phyloP scores from a whole-genome alignment of 2,797 vertebrate species.

The Oreochromis grahami region DNA sequence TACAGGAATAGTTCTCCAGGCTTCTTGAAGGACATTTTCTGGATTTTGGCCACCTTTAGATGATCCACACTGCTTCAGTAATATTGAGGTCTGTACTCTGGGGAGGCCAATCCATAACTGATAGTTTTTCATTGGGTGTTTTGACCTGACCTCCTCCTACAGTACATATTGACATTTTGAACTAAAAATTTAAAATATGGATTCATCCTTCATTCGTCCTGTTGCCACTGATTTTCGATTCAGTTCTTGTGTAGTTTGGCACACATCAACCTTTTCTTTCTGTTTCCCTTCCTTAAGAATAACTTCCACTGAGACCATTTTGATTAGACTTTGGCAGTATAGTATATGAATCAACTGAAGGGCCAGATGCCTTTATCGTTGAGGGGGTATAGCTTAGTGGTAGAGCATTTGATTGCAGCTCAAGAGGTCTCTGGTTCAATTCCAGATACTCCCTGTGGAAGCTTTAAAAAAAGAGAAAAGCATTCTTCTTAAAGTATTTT shows the following conservation, averaged over 20 bases:
- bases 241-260: neutral
- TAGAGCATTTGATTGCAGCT: constrained; percentile 80
- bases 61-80: too few relatives aligned
- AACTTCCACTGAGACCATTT: neutral
- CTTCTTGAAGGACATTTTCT: neutral
- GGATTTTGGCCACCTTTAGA: too few relatives aligned
- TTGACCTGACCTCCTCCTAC: neutral
- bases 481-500: too few relatives aligned
- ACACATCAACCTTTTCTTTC: neutral
- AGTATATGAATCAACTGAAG: neutral
- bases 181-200: rapidly evolving
- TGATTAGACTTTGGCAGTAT: neutral
- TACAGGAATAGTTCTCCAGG: neutral
- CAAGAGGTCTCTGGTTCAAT: constrained; percentile 78
- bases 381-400: constrained; percentile 78
- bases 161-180: neutral
- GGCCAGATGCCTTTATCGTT: neutral
- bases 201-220: neutral
- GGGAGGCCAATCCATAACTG: too few relatives aligned
- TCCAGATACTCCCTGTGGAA: constrained; percentile 68
- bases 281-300: neutral
- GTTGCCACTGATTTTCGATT: neutral
- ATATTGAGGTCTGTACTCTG: too few relatives aligned
- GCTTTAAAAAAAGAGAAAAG: neutral
- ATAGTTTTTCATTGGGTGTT: rapidly evolving